Evolutionary conservation across 2,113 vertebrate species (phyloP), one percentile per base, ranked within the genome.

Genomic region (Macquaria ambigua): DNA sequence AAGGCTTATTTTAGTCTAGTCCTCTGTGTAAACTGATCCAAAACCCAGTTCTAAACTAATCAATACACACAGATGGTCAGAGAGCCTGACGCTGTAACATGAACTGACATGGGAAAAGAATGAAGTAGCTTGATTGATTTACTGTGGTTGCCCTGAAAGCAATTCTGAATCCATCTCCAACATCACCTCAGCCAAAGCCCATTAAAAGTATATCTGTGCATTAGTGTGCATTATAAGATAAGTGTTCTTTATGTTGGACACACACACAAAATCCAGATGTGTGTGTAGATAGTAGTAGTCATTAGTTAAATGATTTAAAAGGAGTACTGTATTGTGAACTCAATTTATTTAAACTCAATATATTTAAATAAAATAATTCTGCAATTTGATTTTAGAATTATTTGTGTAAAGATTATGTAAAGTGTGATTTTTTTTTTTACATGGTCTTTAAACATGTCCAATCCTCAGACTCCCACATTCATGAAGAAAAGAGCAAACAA

Each of bases 31-130:
- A 94, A 74, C 73, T 46, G 34, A 90, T 46, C 81, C 79, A 43
- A 52, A 81, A 73, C 28, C 70, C 55, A 56, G 61, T 56, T 82
- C 74, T 80, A 43, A 67, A 85, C 80, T 76, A 87, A 94, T 95
- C 93, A 87, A 94, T 95, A 94, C 66, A 59, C 79, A 82, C 93
- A 95, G 91, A 93, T 93, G 92, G 92, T 82, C 69, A 73, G 81
- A 59, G 81, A 86, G 89, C 62, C 73, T 53, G 79, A 81, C 80
- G 83, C 82, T 91, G 93, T 87, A 94, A 94, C 93, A 86, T 94
- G 91, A 95, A 88, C 88, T 74, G 53, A 81, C 90, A 91, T 84
- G 93, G 92, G 93, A 92, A 89, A 93, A 90, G 81, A 82, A 78
- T 80, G 78, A 90, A 88, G 90, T 84, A 83, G 80, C 74, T 21